Evolutionary conservation across 2,888 invertebrate genomes (phyloP), one percentile per base, ranked within the genome.

Genomic region (Nymphalis c-album): DNA sequence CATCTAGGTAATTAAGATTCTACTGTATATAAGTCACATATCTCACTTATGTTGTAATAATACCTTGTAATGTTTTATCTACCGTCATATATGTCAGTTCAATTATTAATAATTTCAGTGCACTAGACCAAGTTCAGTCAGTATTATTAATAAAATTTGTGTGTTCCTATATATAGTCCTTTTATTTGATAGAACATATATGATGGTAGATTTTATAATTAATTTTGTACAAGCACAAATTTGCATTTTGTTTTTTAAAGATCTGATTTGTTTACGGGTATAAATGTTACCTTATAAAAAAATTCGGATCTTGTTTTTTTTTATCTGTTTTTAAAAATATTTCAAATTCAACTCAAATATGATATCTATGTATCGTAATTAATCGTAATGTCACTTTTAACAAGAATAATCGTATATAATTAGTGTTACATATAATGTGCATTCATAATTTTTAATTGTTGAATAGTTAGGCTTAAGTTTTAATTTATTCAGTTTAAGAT

Each of bases 361-460:
- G 13, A 40, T 62, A 68, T 69, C 62, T 64, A 68, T 31, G 62
- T 64, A 53, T 55, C 53, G 47, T 22, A 66, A 55, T 40, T 74
- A 74, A 72, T 73, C 76, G 84, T 88, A 87, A 88, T 85, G 89
- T 87, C 88, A 86, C 84, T 84, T 79, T 77, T 77, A 80, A 85
- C 77, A 70, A 71, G 62, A 63, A 64, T 71, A 68, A 55, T 60
- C 64, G 63, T 69, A 71, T 70, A 57, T 71, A 71, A 81, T 81
- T 83, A 85, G 79, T 79, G 78, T 77, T 67, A 51, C 40, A 50
- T 53, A 53, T 10, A 22, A 26, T 13, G 35, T 31, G 17, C 26
- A 55, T 31, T 57, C n/a, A 57, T 40, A n/a, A 18, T 57, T 55
- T 31, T 55, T 55, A 55, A 55, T 8, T 31, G 31, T 55, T 55